Conservation (phyloP, 2,797 vertebrate species). For the Dermochelys coriacea region DNA sequence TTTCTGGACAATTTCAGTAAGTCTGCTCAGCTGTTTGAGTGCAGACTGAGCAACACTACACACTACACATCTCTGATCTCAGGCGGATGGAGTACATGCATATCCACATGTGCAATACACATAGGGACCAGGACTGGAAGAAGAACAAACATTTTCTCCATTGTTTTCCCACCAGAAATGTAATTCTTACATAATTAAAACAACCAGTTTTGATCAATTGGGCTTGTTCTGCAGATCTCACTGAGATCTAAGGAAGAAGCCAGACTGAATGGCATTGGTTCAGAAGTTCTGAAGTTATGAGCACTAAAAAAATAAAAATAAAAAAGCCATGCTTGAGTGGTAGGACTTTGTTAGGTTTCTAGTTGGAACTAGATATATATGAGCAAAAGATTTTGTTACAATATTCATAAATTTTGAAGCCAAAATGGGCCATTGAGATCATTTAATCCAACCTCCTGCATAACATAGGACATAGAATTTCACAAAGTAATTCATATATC, state of each 20-base stretch:
- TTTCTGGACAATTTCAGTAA: neutral
- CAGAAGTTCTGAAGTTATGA: neutral
- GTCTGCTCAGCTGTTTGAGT: neutral
- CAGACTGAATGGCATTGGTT: neutral
- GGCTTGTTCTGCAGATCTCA: neutral
- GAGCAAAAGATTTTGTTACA: neutral
- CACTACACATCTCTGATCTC: neutral
- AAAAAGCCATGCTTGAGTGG: neutral
- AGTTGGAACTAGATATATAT: neutral
- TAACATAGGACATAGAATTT: neutral
- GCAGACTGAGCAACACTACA: neutral
- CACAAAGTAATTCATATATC: neutral
- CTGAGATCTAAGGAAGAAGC: fast-evolving
- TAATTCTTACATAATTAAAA: neutral
- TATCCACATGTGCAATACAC: neutral
- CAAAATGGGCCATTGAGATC: neutral
- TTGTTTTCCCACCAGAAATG: fast-evolving
- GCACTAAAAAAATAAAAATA: neutral
- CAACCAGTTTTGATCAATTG: fast-evolving
- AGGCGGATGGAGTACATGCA: neutral
- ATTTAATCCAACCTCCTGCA: neutral
- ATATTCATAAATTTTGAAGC: neutral
- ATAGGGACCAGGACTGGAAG: neutral
- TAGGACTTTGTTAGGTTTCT: neutral
- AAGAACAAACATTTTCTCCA: neutral